Evolutionary conservation across 2,888 invertebrate genomes (phyloP).

Genomic region (Suillia variegata): DNA sequence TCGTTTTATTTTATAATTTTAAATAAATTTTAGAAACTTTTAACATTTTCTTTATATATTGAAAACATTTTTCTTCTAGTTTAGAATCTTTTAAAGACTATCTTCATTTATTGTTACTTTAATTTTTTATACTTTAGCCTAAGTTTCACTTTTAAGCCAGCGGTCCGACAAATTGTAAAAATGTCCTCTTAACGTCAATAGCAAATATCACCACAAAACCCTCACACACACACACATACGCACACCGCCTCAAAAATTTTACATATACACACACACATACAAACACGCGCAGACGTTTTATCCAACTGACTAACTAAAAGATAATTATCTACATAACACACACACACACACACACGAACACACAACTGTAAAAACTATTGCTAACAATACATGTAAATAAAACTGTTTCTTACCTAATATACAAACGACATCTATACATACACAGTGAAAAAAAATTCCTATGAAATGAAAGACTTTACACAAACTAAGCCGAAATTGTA

Average conservation of each 20-base stretch:
- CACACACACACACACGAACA: conserved; percentile 20
- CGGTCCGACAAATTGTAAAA: conserved; percentile 21
- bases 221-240: conserved; percentile 17
- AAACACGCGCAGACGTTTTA: background rate
- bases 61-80: too few relatives aligned
- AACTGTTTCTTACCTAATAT: conserved; percentile 21
- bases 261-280: background rate
- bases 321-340: background rate
- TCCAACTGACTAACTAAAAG: background rate
- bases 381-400: conserved; percentile 34
- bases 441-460: conserved; percentile 46
- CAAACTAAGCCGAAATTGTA: conserved; percentile 41
- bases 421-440: conserved; percentile 19
- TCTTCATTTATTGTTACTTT: too few relatives aligned
- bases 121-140: too few relatives aligned
- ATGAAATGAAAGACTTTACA: conserved; percentile 60
- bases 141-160: too few relatives aligned
- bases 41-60: too few relatives aligned
- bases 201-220: conserved; percentile 21
- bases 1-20: too few relatives aligned
- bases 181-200: conserved; percentile 24
- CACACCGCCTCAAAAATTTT: conserved; percentile 23
- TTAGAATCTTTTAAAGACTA: too few relatives aligned
- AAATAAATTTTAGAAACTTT: too few relatives aligned
- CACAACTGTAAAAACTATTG: conserved; percentile 34